Evolutionary conservation across 1,140 invertebrate genomes (phyloP).

Genomic region (Cataglyphis hispanica): DNA sequence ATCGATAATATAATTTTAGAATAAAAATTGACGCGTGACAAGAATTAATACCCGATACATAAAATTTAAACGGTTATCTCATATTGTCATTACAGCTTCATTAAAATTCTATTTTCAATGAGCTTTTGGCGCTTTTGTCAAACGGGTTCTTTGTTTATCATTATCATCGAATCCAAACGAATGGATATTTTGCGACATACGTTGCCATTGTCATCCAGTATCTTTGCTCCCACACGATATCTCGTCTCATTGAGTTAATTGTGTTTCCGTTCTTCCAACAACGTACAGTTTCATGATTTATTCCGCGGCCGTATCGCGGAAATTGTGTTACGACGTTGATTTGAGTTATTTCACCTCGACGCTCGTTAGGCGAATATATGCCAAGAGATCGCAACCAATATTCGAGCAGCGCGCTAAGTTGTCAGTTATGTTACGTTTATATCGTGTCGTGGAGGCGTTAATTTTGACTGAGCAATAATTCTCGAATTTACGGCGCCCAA

Average conservation of each 20-base stretch:
- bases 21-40: neutral
- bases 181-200: constrained; percentile 14
- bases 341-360: constrained; percentile 50
- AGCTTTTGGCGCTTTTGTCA: neutral
- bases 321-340: constrained; percentile 55
- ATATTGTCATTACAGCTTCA: neutral
- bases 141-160: neutral
- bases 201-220: neutral
- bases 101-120: neutral
- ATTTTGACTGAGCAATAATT: constrained; percentile 66
- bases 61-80: neutral
- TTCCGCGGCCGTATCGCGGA: constrained; percentile 39
- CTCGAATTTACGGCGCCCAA: constrained; percentile 40
- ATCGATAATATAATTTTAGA: neutral
- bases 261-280: constrained; percentile 54
- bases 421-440: constrained; percentile 46
- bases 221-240: constrained; percentile 3
- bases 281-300: constrained; percentile 48
- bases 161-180: neutral
- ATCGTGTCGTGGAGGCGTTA: neutral
- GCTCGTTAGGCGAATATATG: constrained; percentile 47
- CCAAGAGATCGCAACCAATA: constrained; percentile 41
- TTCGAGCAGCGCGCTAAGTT: constrained; percentile 25
- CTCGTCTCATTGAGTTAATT: constrained; percentile 51
- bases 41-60: neutral